Percentiles rank a stretch among this genome's conserved stretches.
phyloP scores from a whole-genome alignment of 92 coral and sea anemone species.

The Paramuricea clavata region DNA sequence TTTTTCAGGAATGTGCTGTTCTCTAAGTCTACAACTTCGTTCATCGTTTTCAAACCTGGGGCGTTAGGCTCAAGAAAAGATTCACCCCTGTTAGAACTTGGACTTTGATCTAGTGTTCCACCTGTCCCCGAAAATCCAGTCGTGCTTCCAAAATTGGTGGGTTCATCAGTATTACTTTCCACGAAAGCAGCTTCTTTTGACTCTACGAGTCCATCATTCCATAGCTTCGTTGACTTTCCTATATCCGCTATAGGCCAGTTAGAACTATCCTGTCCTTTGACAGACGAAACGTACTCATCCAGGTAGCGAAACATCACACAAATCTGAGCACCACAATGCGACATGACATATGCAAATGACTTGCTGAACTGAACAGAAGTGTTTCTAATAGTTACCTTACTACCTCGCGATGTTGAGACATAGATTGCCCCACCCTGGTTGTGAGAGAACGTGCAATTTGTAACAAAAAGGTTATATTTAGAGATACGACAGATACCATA shows the following conservation, averaged over 20 bases:
- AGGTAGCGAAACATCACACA: not conserved
- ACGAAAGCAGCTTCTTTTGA: not conserved
- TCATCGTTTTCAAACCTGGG: too few species aligned
- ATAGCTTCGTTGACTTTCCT: too few species aligned
- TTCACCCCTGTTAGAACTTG: too few species aligned
- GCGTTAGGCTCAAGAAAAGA: too few species aligned
- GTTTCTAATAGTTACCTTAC: not conserved
- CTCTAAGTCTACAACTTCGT: too few species aligned
- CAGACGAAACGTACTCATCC: not conserved
- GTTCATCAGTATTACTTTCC: too few species aligned
- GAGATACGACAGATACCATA: not conserved
- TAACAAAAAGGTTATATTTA: not conserved
- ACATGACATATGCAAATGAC: not conserved
- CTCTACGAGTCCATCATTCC: not conserved
- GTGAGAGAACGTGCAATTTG: not conserved
- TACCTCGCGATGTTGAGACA: not conserved
- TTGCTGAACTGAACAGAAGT: not conserved
- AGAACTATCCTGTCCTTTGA: not conserved
- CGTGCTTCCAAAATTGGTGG: too few species aligned
- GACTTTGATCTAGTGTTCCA: too few species aligned
- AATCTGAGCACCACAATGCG: not conserved
- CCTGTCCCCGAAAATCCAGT: too few species aligned
- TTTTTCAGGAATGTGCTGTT: too few species aligned
- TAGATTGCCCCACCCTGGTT: not conserved
- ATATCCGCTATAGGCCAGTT: not conserved